Evolutionary conservation across 1,140 invertebrate genomes (phyloP), one percentile per base, ranked within the genome.

Genomic region (Cyclargus thomasi): DNA sequence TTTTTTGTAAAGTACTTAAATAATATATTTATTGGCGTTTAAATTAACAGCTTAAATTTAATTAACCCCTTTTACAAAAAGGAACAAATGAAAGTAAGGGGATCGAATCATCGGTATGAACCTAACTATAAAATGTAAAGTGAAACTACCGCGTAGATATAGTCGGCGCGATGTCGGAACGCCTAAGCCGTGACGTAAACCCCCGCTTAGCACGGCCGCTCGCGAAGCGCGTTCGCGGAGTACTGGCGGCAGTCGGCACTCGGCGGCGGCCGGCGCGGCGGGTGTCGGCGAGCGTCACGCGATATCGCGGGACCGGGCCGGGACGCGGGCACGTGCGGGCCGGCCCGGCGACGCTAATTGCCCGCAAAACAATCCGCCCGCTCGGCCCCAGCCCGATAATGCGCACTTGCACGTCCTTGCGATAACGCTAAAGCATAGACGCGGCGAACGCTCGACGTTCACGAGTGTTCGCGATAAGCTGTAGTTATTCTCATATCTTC

Each of bases 361-460:
- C 82, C 85, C 84, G 81, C 86, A 79, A 88, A 88, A 87, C 87
- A 89, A 86, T 89, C 85, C 81, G 75, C 69, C 76, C 78, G 81
- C 79, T 79, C 81, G 77, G 75, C 79, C 75, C 78, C 70, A 67
- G 71, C 73, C 73, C 75, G 81, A 80, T 86, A 83, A 85, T 80
- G 74, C 78, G 69, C 55, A 65, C 70, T 66, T 59, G 53, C 64
- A 66, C 76, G 81, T 75, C 78, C 79, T 81, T 83, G 76, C 65
- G 68, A 76, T 83, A 59, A 59, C 20, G 18, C 17, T 20, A 21
- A 47, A 47, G 39, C 14, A 47, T 29, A 29, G 11, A 47, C 39
- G 10, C 39, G 39, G 39, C 14, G 39, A 47, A 16, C 39, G 23
- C 23, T 29, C 23, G 29, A 29, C 29, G 29, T 5, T 5, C 29